A percentile compares a stretch with the other conserved stretches of the same genome.
These are phyloP conservation scores for Drosophila neocordata DNA, from an alignment of 1,140 invertebrate genomes.

Conservation along the genomic window DNA sequence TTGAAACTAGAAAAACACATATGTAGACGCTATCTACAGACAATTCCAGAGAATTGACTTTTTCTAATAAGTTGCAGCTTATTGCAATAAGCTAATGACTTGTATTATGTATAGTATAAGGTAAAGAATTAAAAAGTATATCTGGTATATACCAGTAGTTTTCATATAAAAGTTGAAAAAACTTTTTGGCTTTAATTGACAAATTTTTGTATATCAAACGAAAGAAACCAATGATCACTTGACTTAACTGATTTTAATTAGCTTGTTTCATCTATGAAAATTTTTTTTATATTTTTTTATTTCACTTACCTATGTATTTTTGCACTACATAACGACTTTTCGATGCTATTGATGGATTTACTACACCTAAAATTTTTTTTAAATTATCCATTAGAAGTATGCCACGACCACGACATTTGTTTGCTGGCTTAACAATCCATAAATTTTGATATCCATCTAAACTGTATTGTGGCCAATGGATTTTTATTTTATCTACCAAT, in stretches of 20 bases:
- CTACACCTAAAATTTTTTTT: slow-evolving; percentile 91
- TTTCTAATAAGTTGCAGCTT: not conserved
- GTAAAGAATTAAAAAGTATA: too few relatives aligned
- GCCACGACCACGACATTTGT: slow-evolving; percentile 95
- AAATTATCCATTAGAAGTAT: slow-evolving; percentile 94
- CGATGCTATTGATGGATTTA: slow-evolving; percentile 85
- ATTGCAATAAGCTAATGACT: too few relatives aligned
- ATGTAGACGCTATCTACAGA: not conserved
- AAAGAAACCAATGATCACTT: too few relatives aligned
- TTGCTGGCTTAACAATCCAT: slow-evolving; percentile 98
- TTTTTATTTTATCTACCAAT: slow-evolving; percentile 83
- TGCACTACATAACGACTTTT: slow-evolving; percentile 95
- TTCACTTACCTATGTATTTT: slow-evolving; percentile 94
- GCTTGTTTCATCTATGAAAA: too few relatives aligned
- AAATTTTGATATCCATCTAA: slow-evolving; percentile 93
- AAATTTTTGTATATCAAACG: too few relatives aligned
- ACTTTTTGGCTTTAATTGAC: too few relatives aligned
- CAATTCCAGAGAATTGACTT: not conserved
- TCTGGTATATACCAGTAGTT: too few relatives aligned
- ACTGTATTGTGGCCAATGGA: slow-evolving; percentile 91
- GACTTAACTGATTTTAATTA: too few relatives aligned
- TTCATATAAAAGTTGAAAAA: too few relatives aligned
- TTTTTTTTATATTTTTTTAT: too few relatives aligned
- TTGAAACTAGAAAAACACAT: slow-evolving; percentile 16
- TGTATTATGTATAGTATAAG: too few relatives aligned